Conservation (phyloP, 1,140 invertebrate genomes). For the Megalopta genalis region DNA sequence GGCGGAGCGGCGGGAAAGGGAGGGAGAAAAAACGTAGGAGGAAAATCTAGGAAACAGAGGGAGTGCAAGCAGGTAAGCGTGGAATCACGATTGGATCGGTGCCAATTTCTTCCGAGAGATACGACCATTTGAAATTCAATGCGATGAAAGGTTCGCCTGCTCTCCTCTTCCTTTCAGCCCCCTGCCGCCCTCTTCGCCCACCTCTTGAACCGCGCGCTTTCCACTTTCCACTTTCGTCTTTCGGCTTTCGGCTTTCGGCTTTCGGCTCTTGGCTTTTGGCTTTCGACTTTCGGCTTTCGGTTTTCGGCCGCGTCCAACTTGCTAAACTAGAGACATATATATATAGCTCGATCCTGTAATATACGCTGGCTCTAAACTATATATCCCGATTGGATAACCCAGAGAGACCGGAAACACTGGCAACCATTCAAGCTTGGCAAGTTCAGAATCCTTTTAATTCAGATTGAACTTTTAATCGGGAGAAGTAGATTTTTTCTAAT, state of each 20-base stretch:
- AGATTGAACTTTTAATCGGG: constrained; percentile 49
- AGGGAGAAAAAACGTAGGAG: constrained; percentile 38
- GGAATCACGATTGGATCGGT: constrained; percentile 67
- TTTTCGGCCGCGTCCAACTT: constrained; percentile 51
- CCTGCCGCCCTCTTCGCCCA: background rate
- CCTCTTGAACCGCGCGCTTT: constrained; percentile 32
- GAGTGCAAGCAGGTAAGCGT: constrained; percentile 63
- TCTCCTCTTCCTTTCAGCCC: constrained; percentile 24
- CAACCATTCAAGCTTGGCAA: constrained; percentile 63
- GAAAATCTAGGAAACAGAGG: constrained; percentile 44
- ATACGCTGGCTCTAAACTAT: constrained; percentile 56
- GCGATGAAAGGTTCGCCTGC: constrained; percentile 54
- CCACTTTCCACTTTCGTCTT: too few relatives aligned
- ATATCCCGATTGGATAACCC: constrained; percentile 64
- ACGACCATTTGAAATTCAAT: constrained; percentile 65
- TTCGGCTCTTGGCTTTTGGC: too few relatives aligned
- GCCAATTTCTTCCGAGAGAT: constrained; percentile 63
- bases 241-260: too few relatives aligned
- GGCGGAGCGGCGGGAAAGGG: background rate
- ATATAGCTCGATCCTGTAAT: constrained; percentile 59
- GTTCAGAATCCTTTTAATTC: constrained; percentile 64
- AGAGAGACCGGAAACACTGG: constrained; percentile 65
- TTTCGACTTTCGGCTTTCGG: too few relatives aligned
- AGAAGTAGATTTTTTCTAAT: constrained; percentile 26
- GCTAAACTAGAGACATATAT: constrained; percentile 53